phyloP scores from a whole-genome alignment of 2,797 vertebrate species.

The Monodelphis domestica region DNA sequence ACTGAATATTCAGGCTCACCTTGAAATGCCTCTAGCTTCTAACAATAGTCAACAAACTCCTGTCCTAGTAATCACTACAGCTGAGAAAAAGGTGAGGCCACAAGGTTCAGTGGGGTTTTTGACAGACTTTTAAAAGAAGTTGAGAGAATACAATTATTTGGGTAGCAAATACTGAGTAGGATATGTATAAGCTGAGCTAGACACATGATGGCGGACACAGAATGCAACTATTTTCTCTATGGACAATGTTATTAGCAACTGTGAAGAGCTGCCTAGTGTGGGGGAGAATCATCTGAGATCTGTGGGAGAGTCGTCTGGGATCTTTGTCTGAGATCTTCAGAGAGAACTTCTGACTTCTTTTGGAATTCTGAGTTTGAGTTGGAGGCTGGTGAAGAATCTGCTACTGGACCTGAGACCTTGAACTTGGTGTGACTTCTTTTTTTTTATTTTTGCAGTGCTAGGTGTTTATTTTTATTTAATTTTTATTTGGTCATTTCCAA shows the following conservation, averaged over 20 bases:
- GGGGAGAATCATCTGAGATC: too few relatives aligned
- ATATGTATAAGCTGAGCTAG: not conserved
- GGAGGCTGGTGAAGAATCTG: too few relatives aligned
- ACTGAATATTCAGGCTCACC: not conserved
- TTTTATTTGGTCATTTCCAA: too few relatives aligned
- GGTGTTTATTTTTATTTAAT: too few relatives aligned
- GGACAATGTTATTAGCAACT: not conserved
- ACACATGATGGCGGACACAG: not conserved
- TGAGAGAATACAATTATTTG: not conserved
- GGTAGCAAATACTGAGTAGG: not conserved
- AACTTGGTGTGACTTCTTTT: too few relatives aligned
- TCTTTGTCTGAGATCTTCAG: too few relatives aligned
- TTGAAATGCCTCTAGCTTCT: not conserved
- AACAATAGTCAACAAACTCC: not conserved
- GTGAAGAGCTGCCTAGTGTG: not conserved
- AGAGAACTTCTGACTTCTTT: too few relatives aligned
- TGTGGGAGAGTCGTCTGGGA: too few relatives aligned
- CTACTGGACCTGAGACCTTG: too few relatives aligned
- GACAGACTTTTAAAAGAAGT: not conserved
- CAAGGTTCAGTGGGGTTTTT: not conserved
- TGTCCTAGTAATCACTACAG: not conserved
- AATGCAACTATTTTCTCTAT: not conserved
- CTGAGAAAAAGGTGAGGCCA: not conserved
- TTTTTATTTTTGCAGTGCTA: too few relatives aligned
- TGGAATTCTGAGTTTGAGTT: too few relatives aligned